Evolutionary conservation across 1,140 invertebrate genomes (phyloP).

Genomic region (Lepidurus couesii): DNA sequence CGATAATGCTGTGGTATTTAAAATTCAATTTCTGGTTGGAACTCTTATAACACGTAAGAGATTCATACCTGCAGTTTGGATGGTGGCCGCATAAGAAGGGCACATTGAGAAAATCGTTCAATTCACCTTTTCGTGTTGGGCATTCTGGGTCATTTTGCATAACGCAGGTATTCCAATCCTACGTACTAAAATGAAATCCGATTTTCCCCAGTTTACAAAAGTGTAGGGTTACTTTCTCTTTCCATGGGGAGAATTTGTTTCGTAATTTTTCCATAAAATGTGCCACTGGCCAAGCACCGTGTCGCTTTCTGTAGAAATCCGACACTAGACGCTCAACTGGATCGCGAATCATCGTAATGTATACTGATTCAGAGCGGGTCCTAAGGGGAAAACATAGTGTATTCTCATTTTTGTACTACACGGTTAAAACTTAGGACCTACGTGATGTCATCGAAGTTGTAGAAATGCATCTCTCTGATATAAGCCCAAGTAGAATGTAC

Average conservation of each 20-base stretch:
- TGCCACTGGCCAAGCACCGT: neutral
- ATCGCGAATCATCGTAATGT: neutral
- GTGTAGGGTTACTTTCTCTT: neutral
- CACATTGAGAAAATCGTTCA: neutral
- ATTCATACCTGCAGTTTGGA: neutral
- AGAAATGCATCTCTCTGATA: neutral
- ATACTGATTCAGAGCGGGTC: neutral
- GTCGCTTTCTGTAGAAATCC: conserved; percentile 18
- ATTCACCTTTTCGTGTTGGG: neutral
- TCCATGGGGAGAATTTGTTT: neutral
- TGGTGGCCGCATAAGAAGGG: neutral
- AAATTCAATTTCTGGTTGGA: neutral
- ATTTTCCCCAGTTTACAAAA: neutral
- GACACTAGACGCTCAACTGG: conserved; percentile 6
- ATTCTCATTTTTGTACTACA: neutral
- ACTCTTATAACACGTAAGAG: neutral
- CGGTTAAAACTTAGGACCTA: neutral
- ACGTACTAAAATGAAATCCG: neutral
- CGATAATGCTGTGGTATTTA: neutral
- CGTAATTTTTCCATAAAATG: neutral
- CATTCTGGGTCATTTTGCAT: neutral
- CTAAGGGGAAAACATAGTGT: neutral
- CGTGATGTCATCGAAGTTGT: neutral
- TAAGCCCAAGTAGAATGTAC: neutral
- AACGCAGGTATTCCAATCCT: neutral